Evolutionary conservation across 2,113 vertebrate genomes (phyloP), one percentile per base, ranked within the genome.

Genomic region (Phoxinus phoxinus): DNA sequence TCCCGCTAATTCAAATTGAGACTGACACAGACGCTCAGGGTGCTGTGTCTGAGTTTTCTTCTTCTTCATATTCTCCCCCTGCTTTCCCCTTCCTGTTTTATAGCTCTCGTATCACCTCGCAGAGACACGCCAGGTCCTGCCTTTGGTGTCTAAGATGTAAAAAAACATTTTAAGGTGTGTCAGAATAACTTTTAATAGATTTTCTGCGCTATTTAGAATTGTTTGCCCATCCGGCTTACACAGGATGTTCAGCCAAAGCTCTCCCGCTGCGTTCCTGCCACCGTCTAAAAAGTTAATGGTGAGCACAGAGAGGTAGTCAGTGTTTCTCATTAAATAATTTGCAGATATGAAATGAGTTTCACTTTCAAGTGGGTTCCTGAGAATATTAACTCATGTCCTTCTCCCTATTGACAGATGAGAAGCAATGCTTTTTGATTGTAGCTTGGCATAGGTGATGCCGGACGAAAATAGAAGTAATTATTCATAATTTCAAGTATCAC

Each of bases 1-100:
- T 72, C 44, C 27, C 7, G 27, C 81, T 83, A 72, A 83, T 83
- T 83, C 30, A 72, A 83, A 72, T 81, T 32, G 44, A 81, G 44
- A 67, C 58, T 35, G 81, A 56, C 79, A 81, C 79, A 48, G 37
- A 30, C 41, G 35, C 35, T 80, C 32, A n/a, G 51, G 51, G 30
- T 44, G 35, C 56, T 6, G 17, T 79, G 11, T 59, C 2, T 2
- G 11, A 21, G 25, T 5, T 27, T 13, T 53, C 35, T 30, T 32
- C 37, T 44, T 2, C 15, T 25, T 48, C 6, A 46, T 48, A 25
- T 81, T 30, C n/a, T 46, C 67, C 17, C 27, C 32, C 25, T 46
- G 13, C 41, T 17, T 65, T 51, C 69, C 11, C 19, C 12, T 25
- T 71, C 1, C 17, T n/a, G 10, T 69, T 51, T 65, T 67, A 81